Conservation (phyloP, 2,888 invertebrate species). For the Slavum lentiscoides region DNA sequence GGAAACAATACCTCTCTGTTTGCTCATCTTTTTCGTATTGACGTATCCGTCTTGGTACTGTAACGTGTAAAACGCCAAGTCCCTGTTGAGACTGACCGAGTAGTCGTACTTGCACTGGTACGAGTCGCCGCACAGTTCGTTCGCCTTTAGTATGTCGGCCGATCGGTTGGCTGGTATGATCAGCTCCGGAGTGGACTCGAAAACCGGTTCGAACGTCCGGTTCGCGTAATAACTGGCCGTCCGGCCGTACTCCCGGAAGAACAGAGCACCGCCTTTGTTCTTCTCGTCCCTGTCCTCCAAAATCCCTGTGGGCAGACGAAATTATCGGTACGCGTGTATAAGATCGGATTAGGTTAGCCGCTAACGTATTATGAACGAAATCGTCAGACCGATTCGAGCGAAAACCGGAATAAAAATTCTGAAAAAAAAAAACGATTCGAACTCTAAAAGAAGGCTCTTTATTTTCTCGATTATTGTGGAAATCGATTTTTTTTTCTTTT, state of each 20-base stretch:
- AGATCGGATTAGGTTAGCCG: too few relatives aligned
- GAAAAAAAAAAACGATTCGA: too few relatives aligned
- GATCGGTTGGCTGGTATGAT: constrained; percentile 73
- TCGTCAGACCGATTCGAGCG: too few relatives aligned
- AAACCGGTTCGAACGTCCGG: constrained; percentile 76
- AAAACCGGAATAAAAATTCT: too few relatives aligned
- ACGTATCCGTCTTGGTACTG: constrained; percentile 74
- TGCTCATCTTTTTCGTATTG: constrained; percentile 61
- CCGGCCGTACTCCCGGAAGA: constrained; percentile 76
- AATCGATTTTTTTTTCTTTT: too few relatives aligned
- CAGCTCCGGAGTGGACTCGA: constrained; percentile 69
- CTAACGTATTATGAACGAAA: too few relatives aligned
- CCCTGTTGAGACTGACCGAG: constrained; percentile 79
- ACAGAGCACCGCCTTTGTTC: constrained; percentile 75
- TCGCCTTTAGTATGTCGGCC: constrained; percentile 67
- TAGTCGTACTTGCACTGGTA: constrained; percentile 89
- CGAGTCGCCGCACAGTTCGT: constrained; percentile 76
- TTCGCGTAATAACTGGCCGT: constrained; percentile 83
- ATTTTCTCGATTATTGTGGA: too few relatives aligned
- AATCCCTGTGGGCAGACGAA: constrained; percentile 66
- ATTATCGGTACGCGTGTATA: too few relatives aligned
- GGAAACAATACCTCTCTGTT: constrained; percentile 59
- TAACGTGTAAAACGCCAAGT: constrained; percentile 83
- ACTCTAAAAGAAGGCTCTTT: too few relatives aligned
- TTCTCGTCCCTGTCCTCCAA: constrained; percentile 76